A percentile compares a stretch with the other conserved stretches of the same genome.
Evolutionary conservation across 2,888 invertebrate species (phyloP).

Genomic region (Torymus auratus): DNA sequence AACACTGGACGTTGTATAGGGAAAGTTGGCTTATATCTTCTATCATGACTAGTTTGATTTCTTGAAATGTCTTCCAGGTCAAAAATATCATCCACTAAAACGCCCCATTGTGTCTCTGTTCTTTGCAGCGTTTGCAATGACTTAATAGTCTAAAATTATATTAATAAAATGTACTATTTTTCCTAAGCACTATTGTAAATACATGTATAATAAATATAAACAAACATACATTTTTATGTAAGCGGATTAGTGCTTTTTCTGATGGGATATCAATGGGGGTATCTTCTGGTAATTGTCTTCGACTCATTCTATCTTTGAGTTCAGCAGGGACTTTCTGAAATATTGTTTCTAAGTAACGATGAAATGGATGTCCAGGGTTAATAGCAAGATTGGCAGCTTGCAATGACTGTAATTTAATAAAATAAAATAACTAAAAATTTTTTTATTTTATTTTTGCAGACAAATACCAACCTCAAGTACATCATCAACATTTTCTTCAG

Average conservation of each 20-base stretch:
- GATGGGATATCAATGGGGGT: constrained; percentile 84
- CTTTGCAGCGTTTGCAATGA: constrained; percentile 94
- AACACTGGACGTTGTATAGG: constrained; percentile 81
- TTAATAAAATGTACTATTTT: constrained; percentile 8
- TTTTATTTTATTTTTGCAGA: not conserved
- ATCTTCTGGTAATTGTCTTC: constrained; percentile 80
- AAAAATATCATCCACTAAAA: constrained; percentile 87
- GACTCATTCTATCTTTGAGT: constrained; percentile 85
- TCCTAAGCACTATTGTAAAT: constrained; percentile 25
- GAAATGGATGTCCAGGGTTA: constrained; percentile 85
- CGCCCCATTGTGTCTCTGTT: constrained; percentile 95
- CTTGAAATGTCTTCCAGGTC: constrained; percentile 92
- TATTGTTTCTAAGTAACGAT: constrained; percentile 91
- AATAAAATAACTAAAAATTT: constrained; percentile 11
- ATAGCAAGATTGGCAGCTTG: constrained; percentile 89
- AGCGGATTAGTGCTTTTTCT: constrained; percentile 90
- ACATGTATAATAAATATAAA: constrained; percentile 34
- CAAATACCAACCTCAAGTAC: constrained; percentile 86
- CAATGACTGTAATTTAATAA: constrained; percentile 82
- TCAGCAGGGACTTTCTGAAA: constrained; percentile 91
- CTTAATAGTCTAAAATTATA: constrained; percentile 84
- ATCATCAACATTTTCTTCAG: constrained; percentile 97
- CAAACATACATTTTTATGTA: constrained; percentile 89
- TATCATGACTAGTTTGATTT: constrained; percentile 83
- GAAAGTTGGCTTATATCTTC: constrained; percentile 84